Evolutionary conservation across 2,113 vertebrate genomes (phyloP).

Genomic region (Vicugna pacos): DNA sequence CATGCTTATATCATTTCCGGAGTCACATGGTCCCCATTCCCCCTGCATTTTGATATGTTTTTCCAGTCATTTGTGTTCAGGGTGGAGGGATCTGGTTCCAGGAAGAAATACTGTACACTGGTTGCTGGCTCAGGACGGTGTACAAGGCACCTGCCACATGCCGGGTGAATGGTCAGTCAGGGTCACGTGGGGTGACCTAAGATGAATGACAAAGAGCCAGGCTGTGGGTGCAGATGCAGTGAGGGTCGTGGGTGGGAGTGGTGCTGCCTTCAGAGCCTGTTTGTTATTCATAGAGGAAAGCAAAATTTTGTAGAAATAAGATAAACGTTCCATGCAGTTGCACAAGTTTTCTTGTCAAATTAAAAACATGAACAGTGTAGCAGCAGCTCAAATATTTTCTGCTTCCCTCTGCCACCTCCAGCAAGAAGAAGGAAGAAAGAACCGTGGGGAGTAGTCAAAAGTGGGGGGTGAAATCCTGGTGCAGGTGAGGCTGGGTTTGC

Average conservation of each 20-base stretch:
- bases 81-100: not conserved
- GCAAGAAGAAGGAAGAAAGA: not conserved
- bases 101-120: accelerated
- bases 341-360: constrained; percentile 74
- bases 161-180: accelerated
- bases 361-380: constrained; percentile 41
- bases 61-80: not conserved
- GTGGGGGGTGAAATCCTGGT: accelerated
- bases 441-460: not conserved
- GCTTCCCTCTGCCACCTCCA: not conserved
- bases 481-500: not conserved
- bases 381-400: constrained; percentile 27
- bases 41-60: not conserved
- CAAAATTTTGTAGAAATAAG: constrained; percentile 71
- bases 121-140: not conserved
- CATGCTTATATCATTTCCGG: accelerated
- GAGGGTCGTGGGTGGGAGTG: not conserved
- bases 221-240: accelerated
- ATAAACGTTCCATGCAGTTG: constrained; percentile 50
- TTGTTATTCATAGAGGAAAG: constrained; percentile 73
- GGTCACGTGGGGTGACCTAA: accelerated
- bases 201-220: accelerated
- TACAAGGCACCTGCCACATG: accelerated
- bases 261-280: not conserved
- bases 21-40: not conserved